These are phyloP conservation scores for Meleagris gallopavo DNA, from an alignment of 2,113 vertebrate genomes.

Conservation along the genomic window DNA sequence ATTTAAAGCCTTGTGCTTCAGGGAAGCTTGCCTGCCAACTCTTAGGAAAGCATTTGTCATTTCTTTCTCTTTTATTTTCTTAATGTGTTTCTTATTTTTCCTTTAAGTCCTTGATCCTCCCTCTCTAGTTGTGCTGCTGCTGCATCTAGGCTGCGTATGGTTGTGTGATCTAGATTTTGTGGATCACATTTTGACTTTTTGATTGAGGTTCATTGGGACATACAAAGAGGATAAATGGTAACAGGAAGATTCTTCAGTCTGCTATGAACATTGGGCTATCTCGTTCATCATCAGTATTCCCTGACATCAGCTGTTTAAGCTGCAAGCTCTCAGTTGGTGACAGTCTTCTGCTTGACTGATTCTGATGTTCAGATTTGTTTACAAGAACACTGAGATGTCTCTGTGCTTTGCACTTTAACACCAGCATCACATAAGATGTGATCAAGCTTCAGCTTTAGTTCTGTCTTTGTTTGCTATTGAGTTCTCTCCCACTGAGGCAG, in stretches of 20 bases:
- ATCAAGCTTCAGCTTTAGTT: background rate
- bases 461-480: background rate
- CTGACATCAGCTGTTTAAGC: background rate
- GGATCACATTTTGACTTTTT: background rate
- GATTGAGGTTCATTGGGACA: background rate
- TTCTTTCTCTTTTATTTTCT: background rate
- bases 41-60: background rate
- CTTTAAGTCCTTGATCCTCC: background rate
- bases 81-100: background rate
- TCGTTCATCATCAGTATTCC: background rate
- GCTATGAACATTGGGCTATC: background rate
- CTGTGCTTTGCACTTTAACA: background rate
- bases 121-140: background rate
- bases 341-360: background rate
- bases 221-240: background rate
- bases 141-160: background rate
- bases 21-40: background rate
- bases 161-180: background rate
- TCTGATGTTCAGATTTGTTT: background rate
- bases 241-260: background rate
- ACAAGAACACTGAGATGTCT: background rate
- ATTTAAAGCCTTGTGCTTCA: background rate
- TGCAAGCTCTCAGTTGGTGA: background rate
- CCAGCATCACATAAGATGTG: background rate
- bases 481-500: background rate